A percentile compares a stretch with the other conserved stretches of the same genome.
phyloP scores from a whole-genome alignment of 37 sponge, comb jelly and placozoan genomes.

The Eunapius fragilis region DNA sequence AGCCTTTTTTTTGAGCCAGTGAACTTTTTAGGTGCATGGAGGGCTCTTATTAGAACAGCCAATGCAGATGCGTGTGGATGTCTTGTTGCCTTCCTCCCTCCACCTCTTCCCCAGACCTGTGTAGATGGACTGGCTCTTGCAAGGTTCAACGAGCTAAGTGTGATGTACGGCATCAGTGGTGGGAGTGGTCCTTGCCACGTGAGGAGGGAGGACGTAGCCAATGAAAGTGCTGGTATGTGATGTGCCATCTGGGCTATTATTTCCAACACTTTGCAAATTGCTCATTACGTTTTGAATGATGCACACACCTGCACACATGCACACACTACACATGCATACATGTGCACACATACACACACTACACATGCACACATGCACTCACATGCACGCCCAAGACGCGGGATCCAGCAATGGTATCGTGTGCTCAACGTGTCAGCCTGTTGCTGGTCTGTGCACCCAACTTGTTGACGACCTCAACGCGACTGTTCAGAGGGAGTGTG shows the following conservation, averaged over 20 bases:
- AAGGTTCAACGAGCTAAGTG: not conserved
- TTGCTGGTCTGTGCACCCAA: not conserved
- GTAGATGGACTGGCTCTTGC: not conserved
- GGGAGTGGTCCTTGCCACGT: not conserved
- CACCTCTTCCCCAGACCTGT: not conserved
- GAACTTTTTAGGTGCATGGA: too few relatives aligned
- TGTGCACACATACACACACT: not conserved
- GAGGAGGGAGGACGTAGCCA: not conserved
- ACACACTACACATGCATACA: not conserved
- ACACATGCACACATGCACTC: not conserved
- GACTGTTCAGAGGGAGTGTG: conserved; percentile 25
- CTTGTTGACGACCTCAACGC: conserved; percentile 36
- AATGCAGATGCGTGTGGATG: too few relatives aligned
- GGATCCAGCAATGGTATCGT: not conserved
- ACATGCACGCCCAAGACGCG: not conserved
- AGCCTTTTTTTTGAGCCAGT: too few relatives aligned
- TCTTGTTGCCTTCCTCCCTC: not conserved
- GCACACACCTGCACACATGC: too few relatives aligned
- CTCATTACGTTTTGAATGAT: not conserved
- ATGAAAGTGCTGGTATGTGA: not conserved
- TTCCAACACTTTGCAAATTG: too few relatives aligned
- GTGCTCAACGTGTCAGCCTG: not conserved
- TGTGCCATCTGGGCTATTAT: too few relatives aligned
- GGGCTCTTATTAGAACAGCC: too few relatives aligned
- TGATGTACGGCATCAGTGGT: not conserved